Base-by-base conservation (phyloP, 2,797 vertebrate species). In the Meda fulgida region DNA sequence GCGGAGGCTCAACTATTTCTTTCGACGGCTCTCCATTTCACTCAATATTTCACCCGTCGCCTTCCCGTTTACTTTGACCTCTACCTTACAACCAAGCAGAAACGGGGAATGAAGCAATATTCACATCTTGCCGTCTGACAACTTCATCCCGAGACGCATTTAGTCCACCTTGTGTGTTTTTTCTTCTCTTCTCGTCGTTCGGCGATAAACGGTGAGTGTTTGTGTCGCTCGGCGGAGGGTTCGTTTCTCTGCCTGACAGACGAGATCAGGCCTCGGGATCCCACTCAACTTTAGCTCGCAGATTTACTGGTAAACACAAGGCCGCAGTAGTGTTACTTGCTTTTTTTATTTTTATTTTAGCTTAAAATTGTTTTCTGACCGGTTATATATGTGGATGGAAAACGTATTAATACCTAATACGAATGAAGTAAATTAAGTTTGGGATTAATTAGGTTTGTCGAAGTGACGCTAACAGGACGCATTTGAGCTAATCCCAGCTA, bases 241-340 rank as follows among this genome's bases (percentile, higher is more conserved):
- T 87, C 90, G 89, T 85, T 88, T 31, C 69, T 1, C 23, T 55
- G n/a, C 80, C 90, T 72, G 90, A 85, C 29, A 6, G 81, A 69
- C n/a, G 78, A 3, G 80, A 23, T 31, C 91, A 89, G 95, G 95
- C 95, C 95, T 94, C 10, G 89, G 87, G 91, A 83, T 92, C 90
- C 87, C 91, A 34, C 70, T 88, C 92, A 95, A 96, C 94, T 95
- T 89, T 91, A 95, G 51, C 7, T 85, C 92, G 72, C 84, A 94
- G 78, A 90, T 85, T 80, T 26, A 18, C 16, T 36, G 21, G 80
- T 88, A 89, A 89, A 89, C 81, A 84, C 58, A 53, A 84, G 92
- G 91, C 92, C 92, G 67, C 31, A 16, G 75, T 82, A 29, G 26
- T 36, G 11, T 26, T 60, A 48, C 48, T 69, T 14, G 31, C 9